phyloP scores from a whole-genome alignment of 2,797 vertebrate species.

The Anomalospiza imberbis region DNA sequence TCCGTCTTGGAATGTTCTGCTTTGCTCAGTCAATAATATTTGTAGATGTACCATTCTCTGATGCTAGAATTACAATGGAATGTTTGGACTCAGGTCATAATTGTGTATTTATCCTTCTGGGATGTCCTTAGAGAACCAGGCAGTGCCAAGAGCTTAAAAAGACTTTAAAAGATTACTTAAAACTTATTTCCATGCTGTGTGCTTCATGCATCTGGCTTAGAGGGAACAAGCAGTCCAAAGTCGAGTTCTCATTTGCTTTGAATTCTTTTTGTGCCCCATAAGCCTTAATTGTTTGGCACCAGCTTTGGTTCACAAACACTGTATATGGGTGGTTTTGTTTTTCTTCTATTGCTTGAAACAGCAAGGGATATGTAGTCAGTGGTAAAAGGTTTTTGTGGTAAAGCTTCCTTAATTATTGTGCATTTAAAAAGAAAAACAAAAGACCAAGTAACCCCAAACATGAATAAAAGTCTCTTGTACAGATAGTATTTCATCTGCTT shows the following conservation, averaged over 20 bases:
- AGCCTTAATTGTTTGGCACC: conserved; percentile 13
- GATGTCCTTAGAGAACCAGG: conserved; percentile 44
- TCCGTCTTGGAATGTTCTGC: background rate
- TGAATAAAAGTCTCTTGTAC: background rate
- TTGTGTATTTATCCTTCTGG: conserved; percentile 56
- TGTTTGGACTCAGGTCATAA: conserved; percentile 49
- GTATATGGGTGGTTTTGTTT: background rate
- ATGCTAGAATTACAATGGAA: conserved; percentile 54
- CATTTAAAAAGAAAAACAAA: background rate
- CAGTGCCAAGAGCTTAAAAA: conserved; percentile 56
- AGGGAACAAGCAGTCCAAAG: conserved; percentile 31
- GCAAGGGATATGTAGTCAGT: background rate
- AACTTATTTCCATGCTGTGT: conserved; percentile 44
- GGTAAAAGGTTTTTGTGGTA: background rate
- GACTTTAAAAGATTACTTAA: conserved; percentile 47
- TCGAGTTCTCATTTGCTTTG: conserved; percentile 33
- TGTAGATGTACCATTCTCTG: conserved; percentile 18
- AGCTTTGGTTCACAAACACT: background rate
- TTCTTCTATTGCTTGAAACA: background rate
- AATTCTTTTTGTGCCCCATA: conserved; percentile 20
- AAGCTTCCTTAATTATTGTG: background rate
- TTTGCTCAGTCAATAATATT: conserved; percentile 19
- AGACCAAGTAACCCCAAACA: background rate
- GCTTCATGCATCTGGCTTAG: conserved; percentile 21
- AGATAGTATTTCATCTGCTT: background rate